phyloP scores from a whole-genome alignment of 2,888 invertebrate genomes.

The Leucania comma region DNA sequence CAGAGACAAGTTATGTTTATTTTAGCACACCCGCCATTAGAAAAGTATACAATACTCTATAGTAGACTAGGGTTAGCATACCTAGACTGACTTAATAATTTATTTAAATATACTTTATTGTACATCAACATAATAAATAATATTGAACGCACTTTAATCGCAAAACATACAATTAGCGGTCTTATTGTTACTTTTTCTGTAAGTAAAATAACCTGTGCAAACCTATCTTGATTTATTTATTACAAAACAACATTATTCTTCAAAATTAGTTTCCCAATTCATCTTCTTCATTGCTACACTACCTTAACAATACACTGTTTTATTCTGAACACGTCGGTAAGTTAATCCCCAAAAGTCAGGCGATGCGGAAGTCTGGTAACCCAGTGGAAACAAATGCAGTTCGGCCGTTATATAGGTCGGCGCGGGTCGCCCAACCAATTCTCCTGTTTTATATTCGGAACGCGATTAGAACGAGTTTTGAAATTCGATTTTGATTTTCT shows the following conservation, averaged over 20 bases:
- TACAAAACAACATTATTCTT: not conserved
- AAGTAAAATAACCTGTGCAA: no score
- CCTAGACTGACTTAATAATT: no score
- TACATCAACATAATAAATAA: no score
- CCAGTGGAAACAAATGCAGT: slow-evolving; percentile 44
- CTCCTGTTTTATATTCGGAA: slow-evolving; percentile 61
- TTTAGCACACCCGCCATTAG: not conserved
- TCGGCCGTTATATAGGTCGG: slow-evolving; percentile 62
- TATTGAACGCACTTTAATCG: no score
- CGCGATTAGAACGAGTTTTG: slow-evolving; percentile 58
- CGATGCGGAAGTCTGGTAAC: slow-evolving; percentile 41
- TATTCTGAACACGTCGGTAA: slow-evolving; percentile 41
- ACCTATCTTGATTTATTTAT: no score
- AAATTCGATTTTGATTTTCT: slow-evolving; percentile 36
- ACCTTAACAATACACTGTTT: not conserved
- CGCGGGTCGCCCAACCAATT: slow-evolving; percentile 51
- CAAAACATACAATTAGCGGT: no score
- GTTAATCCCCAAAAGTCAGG: slow-evolving; percentile 35
- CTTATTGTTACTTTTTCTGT: no score
- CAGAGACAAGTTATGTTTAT: not conserved
- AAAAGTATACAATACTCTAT: no score
- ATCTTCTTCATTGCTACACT: not conserved
- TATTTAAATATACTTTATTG: no score
- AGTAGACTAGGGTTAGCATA: no score
- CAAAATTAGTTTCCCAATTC: not conserved